A percentile compares a stretch with the other conserved stretches of the same genome.
Evolutionary conservation across 2,797 vertebrate genomes (phyloP).

Genomic region (Eptatretus atami): DNA sequence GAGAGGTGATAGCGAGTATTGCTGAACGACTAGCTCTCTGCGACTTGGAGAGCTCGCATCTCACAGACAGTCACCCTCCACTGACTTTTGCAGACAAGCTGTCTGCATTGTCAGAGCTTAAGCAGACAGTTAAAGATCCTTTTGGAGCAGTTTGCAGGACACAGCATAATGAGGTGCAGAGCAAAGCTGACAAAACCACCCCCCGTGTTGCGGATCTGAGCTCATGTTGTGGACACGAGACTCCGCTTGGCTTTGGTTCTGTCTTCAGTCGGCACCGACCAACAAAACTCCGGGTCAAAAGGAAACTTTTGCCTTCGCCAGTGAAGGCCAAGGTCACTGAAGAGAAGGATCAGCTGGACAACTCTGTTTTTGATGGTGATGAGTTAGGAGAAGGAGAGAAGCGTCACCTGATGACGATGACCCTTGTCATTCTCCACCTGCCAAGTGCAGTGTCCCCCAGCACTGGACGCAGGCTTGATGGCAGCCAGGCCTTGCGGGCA

Average conservation of each 20-base stretch:
- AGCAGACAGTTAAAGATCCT: background rate
- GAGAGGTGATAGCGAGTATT: constrained; percentile 1
- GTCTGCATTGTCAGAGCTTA: background rate
- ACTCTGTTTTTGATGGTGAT: too few species aligned
- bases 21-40: background rate
- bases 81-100: background rate
- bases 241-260: background rate
- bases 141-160: background rate
- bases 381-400: background rate
- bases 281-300: background rate
- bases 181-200: background rate
- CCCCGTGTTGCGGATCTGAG: background rate
- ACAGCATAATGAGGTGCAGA: background rate
- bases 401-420: background rate
- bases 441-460: background rate
- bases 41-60: background rate
- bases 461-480: too few species aligned
- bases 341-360: background rate
- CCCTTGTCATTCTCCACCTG: background rate
- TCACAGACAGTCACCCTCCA: background rate
- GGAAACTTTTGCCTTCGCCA: background rate
- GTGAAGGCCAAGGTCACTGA: background rate
- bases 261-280: background rate
- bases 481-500: too few species aligned
- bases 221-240: background rate